Evolutionary conservation across 2,113 vertebrate species (phyloP).

Genomic region (Bucco capensis): DNA sequence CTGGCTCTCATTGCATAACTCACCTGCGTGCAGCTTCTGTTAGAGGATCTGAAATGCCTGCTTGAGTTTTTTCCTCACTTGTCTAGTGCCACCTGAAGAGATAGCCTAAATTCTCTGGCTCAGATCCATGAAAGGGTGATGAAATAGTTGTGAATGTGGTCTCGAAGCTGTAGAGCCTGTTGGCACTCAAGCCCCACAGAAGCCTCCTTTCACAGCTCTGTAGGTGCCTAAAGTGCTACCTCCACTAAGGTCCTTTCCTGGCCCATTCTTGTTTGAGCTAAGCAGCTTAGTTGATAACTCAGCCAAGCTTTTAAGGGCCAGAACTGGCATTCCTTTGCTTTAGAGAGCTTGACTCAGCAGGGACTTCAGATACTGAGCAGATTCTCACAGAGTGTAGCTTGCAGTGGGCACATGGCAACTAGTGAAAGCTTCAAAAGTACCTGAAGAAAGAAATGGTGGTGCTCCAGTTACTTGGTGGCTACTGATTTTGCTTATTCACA

Average conservation of each 20-base stretch:
- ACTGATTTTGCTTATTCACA: not conserved
- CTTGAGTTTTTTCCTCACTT: not conserved
- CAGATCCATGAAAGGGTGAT: not conserved
- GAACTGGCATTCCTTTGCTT: not conserved
- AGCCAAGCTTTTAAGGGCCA: not conserved
- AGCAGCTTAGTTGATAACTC: not conserved
- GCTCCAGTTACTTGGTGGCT: not conserved
- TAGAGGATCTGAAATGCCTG: conserved; percentile 58
- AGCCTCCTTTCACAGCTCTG: not conserved
- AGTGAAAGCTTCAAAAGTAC: not conserved
- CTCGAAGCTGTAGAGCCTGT: not conserved
- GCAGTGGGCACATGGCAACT: not conserved
- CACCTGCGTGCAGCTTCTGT: conserved; percentile 37
- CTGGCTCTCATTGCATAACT: conserved; percentile 33
- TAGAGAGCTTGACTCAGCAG: not conserved
- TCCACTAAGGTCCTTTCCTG: not conserved
- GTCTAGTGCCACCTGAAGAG: not conserved
- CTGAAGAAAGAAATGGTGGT: not conserved
- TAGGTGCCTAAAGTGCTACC: fast-evolving
- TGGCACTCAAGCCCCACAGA: not conserved
- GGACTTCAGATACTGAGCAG: not conserved
- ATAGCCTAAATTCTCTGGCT: not conserved
- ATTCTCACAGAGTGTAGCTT: not conserved
- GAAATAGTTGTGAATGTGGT: not conserved
- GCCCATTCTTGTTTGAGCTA: not conserved